Percentiles rank a stretch among this genome's conserved stretches.
Evolutionary conservation across 2,888 invertebrate species (phyloP).

Genomic region (Caenorhabditis zanzibari): DNA sequence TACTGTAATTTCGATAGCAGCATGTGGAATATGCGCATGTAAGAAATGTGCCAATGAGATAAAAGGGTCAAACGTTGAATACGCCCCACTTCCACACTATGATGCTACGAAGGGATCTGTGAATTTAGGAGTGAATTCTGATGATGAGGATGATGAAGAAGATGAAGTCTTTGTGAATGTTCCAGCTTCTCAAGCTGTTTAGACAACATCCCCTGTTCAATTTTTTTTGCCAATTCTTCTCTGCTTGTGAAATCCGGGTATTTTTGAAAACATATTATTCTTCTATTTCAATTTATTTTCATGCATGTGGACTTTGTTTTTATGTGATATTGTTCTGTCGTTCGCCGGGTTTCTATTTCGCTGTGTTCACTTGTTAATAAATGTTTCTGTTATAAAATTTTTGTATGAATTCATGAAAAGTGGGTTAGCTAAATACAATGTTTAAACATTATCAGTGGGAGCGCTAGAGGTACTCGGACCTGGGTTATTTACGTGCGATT

Average conservation of each 20-base stretch:
- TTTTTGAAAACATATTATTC: slow-evolving; percentile 13
- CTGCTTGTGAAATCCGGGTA: slow-evolving; percentile 41
- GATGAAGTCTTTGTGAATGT: slow-evolving; percentile 53
- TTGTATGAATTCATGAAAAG: neutral
- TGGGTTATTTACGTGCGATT: neutral
- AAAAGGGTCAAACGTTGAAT: slow-evolving; percentile 66
- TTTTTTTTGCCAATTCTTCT: slow-evolving; percentile 31
- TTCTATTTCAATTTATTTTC: neutral
- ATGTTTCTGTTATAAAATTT: neutral
- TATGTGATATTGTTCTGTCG: slow-evolving; percentile 42
- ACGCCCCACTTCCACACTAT: slow-evolving; percentile 75
- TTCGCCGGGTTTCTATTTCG: slow-evolving; percentile 13
- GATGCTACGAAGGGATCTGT: slow-evolving; percentile 68
- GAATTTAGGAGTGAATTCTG: slow-evolving; percentile 62
- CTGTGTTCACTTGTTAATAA: slow-evolving; percentile 35
- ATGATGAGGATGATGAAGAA: slow-evolving; percentile 50
- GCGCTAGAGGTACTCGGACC: neutral
- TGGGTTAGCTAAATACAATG: neutral
- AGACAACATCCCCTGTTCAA: neutral
- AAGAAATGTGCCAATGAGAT: slow-evolving; percentile 48
- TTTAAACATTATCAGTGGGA: neutral
- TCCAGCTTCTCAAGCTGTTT: slow-evolving; percentile 42
- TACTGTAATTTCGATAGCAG: slow-evolving; percentile 21
- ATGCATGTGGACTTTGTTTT: slow-evolving; percentile 31
- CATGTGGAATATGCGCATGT: slow-evolving; percentile 29